Conservation (phyloP, 2,113 vertebrate species). For the Acrocephalus arundinaceus region DNA sequence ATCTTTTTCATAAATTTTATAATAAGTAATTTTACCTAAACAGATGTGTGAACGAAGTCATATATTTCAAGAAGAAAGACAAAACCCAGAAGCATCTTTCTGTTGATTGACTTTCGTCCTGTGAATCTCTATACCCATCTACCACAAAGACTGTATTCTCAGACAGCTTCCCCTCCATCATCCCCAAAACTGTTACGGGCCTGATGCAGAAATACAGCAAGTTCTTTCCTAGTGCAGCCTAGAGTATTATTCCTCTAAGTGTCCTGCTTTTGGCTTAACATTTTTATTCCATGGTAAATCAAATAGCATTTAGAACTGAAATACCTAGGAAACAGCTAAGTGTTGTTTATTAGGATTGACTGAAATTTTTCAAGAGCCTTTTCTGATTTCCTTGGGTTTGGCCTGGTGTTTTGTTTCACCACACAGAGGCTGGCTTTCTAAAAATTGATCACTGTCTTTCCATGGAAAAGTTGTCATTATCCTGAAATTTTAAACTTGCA, state of each 20-base stretch:
- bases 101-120: conserved; percentile 14
- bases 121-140: not conserved
- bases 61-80: not conserved
- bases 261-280: not conserved
- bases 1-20: conserved; percentile 18
- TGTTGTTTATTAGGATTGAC: not conserved
- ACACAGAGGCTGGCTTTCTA: not conserved
- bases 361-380: not conserved
- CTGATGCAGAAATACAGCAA: not conserved
- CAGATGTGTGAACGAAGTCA: conserved; percentile 12
- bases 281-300: not conserved
- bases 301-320: not conserved
- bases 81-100: not conserved
- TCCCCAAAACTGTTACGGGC: not conserved
- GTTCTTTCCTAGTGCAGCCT: not conserved
- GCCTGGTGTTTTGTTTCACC: not conserved
- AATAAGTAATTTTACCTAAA: conserved; percentile 21
- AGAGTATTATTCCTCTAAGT: not conserved
- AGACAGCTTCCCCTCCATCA: not conserved
- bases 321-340: not conserved
- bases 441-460: not conserved
- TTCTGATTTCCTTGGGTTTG: not conserved
- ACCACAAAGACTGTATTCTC: not conserved
- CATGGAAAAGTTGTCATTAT: not conserved
- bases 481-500: not conserved